Percentiles rank a stretch among this genome's conserved stretches.
Evolutionary conservation across 2,888 invertebrate genomes (phyloP).

Genomic region (Thereva unica): DNA sequence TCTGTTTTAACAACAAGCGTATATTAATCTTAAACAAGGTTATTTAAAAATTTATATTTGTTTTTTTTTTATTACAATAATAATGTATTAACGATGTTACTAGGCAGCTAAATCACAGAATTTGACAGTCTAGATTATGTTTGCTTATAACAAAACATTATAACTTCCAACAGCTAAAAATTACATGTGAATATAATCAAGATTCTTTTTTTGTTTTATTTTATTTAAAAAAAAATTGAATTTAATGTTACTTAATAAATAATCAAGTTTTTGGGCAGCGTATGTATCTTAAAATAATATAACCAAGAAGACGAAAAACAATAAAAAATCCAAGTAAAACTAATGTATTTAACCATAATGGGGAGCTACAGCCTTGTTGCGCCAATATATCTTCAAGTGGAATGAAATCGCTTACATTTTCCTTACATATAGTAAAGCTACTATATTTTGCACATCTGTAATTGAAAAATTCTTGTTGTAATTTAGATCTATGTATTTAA

Average conservation of each 20-base stretch:
- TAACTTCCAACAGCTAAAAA: conserved; percentile 27
- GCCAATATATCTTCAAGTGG: conserved; percentile 69
- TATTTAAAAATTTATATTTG: too few species aligned
- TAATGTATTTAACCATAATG: conserved; percentile 75
- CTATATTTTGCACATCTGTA: conserved; percentile 71
- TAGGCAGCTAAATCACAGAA: conserved; percentile 35
- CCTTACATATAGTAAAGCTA: conserved; percentile 68
- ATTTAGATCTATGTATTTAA: not conserved
- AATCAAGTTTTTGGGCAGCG: conserved; percentile 65
- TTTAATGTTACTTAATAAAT: conserved; percentile 8
- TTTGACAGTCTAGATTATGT: conserved; percentile 31
- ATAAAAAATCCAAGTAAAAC: conserved; percentile 71
- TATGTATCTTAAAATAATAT: conserved; percentile 72
- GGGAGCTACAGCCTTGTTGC: conserved; percentile 66
- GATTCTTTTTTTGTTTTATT: conserved; percentile 23
- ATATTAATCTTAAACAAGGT: too few species aligned
- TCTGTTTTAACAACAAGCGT: too few species aligned
- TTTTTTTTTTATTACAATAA: too few species aligned
- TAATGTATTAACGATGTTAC: not conserved
- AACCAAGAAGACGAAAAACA: conserved; percentile 72
- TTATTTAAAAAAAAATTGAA: conserved; percentile 25
- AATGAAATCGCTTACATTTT: conserved; percentile 62
- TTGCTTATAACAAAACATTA: too few species aligned
- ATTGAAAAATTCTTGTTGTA: conserved; percentile 38
- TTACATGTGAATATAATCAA: conserved; percentile 29